Evolutionary conservation across 2,888 invertebrate species (phyloP), one percentile per base, ranked within the genome.

Genomic region (Hypolimnas misippus): DNA sequence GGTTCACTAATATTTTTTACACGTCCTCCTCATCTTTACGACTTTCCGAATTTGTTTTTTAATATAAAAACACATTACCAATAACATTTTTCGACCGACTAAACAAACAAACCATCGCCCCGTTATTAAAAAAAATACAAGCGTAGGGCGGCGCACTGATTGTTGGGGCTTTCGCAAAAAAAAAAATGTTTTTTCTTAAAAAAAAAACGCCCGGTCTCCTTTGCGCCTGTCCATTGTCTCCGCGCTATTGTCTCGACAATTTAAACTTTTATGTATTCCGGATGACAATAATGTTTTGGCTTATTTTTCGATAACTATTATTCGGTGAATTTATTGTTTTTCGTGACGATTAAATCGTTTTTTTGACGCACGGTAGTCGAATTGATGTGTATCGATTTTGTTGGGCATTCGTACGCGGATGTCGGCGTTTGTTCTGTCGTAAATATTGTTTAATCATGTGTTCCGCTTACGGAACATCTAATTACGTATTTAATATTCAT

Each of bases 281-380:
- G 58, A 59, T 65, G 66, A 66, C 69, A 62, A 66, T 66, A 64
- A 68, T 68, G 73, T 72, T 73, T 77, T 79, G 73, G 72, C 69
- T 73, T 75, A 85, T 83, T 83, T 87, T 87, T 80, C 75, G 76
- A 89, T 92, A 92, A 70, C 92, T 90, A 91, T 92, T 89, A 92
- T 89, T 87, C 87, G 85, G 84, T 83, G 83, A 81, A 89, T 91
- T 92, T 92, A 91, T 92, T 82, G 73, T 69, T 67, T 64, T 61
- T 35, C 49, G 53, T 46, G 50, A 55, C 33, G 49, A 19, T 31
- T 57, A 57, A 53, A 44, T 66, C 57, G 59, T 62, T 62, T 69
- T n/a, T 63, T 58, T 55, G 52, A 59, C 54, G 59, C 54, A 61
- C 70, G 59, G 70, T 69, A 74, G 73, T 67, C 66, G 65, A 16